Evolutionary conservation across 2,113 vertebrate species (phyloP).

Genomic region (Noctilio leporinus): DNA sequence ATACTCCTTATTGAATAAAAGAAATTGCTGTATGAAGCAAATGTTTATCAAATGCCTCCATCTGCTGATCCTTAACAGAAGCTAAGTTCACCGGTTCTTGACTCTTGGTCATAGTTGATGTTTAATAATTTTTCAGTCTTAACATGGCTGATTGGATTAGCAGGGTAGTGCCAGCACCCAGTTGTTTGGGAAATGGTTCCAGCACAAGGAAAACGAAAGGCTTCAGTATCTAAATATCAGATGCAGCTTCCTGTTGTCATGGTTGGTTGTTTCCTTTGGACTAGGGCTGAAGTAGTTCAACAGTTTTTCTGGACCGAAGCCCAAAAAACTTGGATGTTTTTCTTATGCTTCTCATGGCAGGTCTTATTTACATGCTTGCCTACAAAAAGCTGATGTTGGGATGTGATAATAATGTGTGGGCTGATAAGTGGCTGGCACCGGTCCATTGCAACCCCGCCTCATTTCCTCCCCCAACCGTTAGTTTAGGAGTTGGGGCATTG

Average conservation of each 20-base stretch:
- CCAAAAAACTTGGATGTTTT: constrained; percentile 46
- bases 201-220: not conserved
- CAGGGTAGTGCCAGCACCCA: rapidly evolving
- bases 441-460: not conserved
- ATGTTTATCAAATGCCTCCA: not conserved
- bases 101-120: not conserved
- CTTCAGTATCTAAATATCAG: not conserved
- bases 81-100: not conserved
- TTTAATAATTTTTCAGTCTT: not conserved
- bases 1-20: not conserved
- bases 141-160: not conserved
- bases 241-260: not conserved
- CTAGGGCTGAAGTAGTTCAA: constrained; percentile 35
- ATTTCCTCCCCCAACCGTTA: not conserved
- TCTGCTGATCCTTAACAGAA: not conserved
- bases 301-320: constrained; percentile 47
- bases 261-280: constrained; percentile 46
- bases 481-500: constrained; percentile 35
- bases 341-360: constrained; percentile 44
- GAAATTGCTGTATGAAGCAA: not conserved
- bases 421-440: not conserved
- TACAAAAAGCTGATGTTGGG: constrained; percentile 12
- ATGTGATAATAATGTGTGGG: constrained; percentile 44
- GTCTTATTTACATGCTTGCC: constrained; percentile 61
- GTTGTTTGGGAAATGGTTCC: not conserved